Conservation (phyloP, 2,113 vertebrate species). For the Dicaeum eximium region DNA sequence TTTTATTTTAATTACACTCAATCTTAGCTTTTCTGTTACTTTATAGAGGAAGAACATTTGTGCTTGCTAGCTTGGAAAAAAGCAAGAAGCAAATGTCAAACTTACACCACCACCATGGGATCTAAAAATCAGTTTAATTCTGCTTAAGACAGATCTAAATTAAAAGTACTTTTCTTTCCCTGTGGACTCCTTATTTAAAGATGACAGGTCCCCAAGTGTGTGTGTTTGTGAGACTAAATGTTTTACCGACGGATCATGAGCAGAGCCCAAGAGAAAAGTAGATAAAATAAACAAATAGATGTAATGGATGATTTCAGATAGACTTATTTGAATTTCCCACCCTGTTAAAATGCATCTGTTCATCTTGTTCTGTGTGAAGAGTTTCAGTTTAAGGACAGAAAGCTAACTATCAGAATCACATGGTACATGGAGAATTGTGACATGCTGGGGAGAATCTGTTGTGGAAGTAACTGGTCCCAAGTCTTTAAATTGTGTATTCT, state of each 20-base stretch:
- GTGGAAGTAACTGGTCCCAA: not conserved
- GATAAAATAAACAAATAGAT: not conserved
- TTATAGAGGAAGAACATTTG: not conserved
- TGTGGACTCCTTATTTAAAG: not conserved
- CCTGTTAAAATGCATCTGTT: not conserved
- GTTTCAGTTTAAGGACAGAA: not conserved
- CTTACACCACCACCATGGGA: not conserved
- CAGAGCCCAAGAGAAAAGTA: not conserved
- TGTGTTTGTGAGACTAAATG: not conserved
- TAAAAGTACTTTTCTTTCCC: not conserved
- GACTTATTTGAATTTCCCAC: not conserved
- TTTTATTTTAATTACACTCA: constrained; percentile 60
- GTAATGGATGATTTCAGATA: not conserved
- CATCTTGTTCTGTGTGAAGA: not conserved
- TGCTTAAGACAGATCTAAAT: constrained; percentile 29
- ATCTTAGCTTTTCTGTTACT: constrained; percentile 42
- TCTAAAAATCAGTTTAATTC: constrained; percentile 31
- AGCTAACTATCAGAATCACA: not conserved
- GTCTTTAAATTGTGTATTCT: not conserved
- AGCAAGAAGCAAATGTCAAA: constrained; percentile 21
- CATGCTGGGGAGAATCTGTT: not conserved
- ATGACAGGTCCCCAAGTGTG: not conserved
- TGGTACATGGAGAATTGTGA: fast-evolving
- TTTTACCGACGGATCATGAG: not conserved
- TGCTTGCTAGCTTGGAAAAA: not conserved